These are phyloP conservation scores for Oncorhynchus keta DNA, from an alignment of 2,113 vertebrate species.

Conservation along the genomic window DNA sequence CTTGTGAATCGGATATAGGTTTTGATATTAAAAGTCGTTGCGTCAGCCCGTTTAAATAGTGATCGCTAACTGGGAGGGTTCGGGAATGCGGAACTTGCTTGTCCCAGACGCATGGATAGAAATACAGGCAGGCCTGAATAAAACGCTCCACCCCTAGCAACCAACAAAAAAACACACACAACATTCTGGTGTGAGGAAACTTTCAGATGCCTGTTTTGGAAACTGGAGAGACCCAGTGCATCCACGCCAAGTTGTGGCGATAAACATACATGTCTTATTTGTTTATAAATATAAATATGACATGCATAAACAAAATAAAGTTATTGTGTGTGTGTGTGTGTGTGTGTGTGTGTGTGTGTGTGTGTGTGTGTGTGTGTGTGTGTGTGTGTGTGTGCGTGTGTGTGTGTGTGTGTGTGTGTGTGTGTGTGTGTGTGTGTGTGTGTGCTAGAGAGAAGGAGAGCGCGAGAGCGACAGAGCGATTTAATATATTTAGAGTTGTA, in stretches of 20 bases:
- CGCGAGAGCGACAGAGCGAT: background rate
- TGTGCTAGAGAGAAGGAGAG: background rate
- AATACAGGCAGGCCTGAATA: conserved; percentile 50
- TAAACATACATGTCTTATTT: conserved; percentile 5
- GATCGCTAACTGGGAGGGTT: conserved; percentile 77
- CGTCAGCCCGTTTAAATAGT: conserved; percentile 90
- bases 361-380: background rate
- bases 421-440: background rate
- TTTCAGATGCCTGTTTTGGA: conserved; percentile 34
- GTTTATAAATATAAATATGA: no score
- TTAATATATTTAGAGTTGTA: conserved; percentile 7
- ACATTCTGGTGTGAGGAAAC: conserved; percentile 76
- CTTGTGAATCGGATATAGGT: conserved; percentile 46
- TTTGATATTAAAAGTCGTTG: conserved; percentile 73
- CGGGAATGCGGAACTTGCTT: conserved; percentile 90
- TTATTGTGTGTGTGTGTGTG: background rate
- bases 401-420: background rate
- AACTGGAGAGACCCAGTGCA: conserved; percentile 56
- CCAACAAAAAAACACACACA: conserved; percentile 66
- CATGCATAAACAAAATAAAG: no score
- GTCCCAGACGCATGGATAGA: conserved; percentile 78
- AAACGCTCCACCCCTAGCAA: conserved; percentile 74
- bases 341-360: background rate
- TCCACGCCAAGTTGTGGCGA: conserved; percentile 38
- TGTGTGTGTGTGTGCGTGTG: background rate